Base-by-base conservation (phyloP, 2,113 vertebrate species). In the Megaleporinus macrocephalus region DNA sequence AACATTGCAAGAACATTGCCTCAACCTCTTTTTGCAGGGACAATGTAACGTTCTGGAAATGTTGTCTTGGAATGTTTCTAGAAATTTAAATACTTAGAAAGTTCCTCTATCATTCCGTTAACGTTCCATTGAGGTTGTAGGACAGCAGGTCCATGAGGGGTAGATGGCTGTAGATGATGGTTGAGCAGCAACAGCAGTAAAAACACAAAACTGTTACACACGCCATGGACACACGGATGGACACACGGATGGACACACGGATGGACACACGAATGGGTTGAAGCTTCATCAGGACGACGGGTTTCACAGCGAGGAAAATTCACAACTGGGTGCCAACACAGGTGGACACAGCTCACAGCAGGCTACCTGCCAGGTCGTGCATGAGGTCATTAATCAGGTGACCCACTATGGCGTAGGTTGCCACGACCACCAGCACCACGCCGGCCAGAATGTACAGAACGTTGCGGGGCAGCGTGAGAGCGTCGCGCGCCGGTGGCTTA, bases 331-430 rank as follows among this genome's bases (percentile, higher is more conserved):
- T 30, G 22, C 24, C 70, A 80, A n/a, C 0, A 36, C 24, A 36
- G 51, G 24, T 44, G 41, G 49, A 18, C 29, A 26, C 41, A 47
- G 12, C 9, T 55, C 20, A 44, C 72, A 81, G 44, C 80, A 26
- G 69, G 70, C 91, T 95, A 98, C 96, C 97, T 0, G 96, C 93
- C 0, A 98, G 90, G 89, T 97, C 96, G 6, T 97, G 96, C 57
- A 94, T 83, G 41, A 98, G 93, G 89, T 98, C 97, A 82, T 95
- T 95, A 87, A 98, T 96, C 83, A 98, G 95, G 87, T 98, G 96
- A 4, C 97, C 96, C 27, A 97, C 95, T 0, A 97, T 96, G 88
- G 96, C 96, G 0, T 97, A 98, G 0, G 95, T 95, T 62, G 94
- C 95, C 2, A 90, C 78, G 73, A 96, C 53, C 73, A 98, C 94